Conservation (phyloP, 2,797 vertebrate genomes). For the Pelochelys cantorii region DNA sequence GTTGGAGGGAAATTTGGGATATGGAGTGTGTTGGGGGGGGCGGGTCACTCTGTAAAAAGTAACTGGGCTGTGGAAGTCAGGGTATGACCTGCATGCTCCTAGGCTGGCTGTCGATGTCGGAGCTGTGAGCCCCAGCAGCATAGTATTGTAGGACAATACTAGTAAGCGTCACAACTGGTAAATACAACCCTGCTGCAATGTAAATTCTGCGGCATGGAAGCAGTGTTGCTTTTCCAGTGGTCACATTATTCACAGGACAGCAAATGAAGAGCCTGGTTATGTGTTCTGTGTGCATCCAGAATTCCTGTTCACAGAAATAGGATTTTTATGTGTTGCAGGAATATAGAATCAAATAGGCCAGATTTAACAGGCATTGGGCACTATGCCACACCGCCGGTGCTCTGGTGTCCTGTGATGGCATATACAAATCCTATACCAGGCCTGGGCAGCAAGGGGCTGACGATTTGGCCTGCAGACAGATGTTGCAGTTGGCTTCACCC, state of each 20-base stretch:
- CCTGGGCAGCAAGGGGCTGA: neutral
- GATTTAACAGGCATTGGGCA: slow-evolving; percentile 3
- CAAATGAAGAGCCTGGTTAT: neutral
- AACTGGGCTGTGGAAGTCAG: neutral
- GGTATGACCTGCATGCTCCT: neutral
- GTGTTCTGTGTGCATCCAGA: neutral
- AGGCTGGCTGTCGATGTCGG: too few relatives aligned
- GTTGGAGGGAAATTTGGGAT: neutral
- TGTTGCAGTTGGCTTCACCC: neutral
- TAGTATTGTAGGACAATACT: too few relatives aligned
- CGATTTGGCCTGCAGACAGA: neutral
- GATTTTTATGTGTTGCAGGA: neutral
- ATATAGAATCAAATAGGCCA: neutral
- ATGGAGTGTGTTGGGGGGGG: neutral
- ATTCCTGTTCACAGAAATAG: neutral
- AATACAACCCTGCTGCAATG: neutral
- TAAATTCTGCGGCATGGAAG: neutral
- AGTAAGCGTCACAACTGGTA: neutral
- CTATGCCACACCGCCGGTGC: neutral
- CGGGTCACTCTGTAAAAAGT: neutral
- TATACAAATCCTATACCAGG: slow-evolving; percentile 15
- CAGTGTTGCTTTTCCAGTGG: neutral
- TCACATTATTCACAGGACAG: neutral
- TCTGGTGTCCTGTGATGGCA: neutral
- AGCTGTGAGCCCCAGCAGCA: too few relatives aligned